A percentile compares a stretch with the other conserved stretches of the same genome.
These are phyloP conservation scores for Pseudopipra pipra DNA, from an alignment of 2,113 vertebrate species.

Conservation along the genomic window DNA sequence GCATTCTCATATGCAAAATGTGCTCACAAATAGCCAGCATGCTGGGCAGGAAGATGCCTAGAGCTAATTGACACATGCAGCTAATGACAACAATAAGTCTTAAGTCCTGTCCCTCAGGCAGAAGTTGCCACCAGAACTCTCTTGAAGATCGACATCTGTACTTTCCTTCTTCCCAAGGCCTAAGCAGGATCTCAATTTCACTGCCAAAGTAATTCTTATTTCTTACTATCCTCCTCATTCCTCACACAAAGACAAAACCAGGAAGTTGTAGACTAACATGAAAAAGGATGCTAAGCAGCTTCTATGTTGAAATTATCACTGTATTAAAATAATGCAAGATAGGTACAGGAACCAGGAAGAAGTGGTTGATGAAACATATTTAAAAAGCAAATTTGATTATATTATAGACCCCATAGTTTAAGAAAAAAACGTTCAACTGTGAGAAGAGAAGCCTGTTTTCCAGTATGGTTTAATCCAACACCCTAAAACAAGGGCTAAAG, in stretches of 20 bases:
- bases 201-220: not conserved
- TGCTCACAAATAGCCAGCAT: not conserved
- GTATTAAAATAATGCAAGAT: not conserved
- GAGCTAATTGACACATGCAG: not conserved
- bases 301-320: not conserved
- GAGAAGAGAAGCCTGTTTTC: not conserved
- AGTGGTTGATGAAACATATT: not conserved
- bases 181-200: not conserved
- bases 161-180: not conserved
- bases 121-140: not conserved
- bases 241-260: not conserved
- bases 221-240: not conserved
- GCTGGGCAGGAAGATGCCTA: not conserved
- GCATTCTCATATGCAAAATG: not conserved
- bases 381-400: not conserved
- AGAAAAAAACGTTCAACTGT: not conserved
- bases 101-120: not conserved
- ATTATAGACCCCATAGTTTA: not conserved
- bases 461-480: not conserved
- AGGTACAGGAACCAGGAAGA: not conserved
- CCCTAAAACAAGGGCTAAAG: not conserved
- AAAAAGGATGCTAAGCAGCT: not conserved
- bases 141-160: not conserved
- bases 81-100: conserved; percentile 1
- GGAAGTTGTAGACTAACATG: not conserved